Evolutionary conservation across 2,797 vertebrate species (phyloP).

Genomic region (Miichthys miiuy): DNA sequence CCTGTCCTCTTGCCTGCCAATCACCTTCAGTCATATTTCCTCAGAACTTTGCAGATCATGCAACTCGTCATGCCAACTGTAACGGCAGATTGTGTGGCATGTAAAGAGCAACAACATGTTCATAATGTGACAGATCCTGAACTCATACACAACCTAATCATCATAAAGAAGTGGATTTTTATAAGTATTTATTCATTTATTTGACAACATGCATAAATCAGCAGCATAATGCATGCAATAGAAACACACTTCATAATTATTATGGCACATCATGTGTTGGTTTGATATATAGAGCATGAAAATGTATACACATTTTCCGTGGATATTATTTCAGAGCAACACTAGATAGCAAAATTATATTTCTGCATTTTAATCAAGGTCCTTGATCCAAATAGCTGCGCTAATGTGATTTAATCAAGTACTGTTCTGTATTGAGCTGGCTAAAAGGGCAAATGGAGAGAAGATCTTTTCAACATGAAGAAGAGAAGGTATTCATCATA

Average conservation of each 20-base stretch:
- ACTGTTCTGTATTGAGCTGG: slow-evolving; percentile 57
- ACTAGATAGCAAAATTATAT: slow-evolving; percentile 49
- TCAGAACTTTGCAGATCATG: slow-evolving; percentile 25
- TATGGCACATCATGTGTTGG: background rate
- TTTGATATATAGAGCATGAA: background rate
- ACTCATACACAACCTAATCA: background rate
- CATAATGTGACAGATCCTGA: background rate
- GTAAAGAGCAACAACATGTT: background rate
- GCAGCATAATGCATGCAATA: background rate
- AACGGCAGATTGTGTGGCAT: background rate
- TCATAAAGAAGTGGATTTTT: background rate
- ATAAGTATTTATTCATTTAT: background rate
- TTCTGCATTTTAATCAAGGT: slow-evolving; percentile 73
- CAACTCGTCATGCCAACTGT: slow-evolving; percentile 27
- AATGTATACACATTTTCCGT: slow-evolving; percentile 5
- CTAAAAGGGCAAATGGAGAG: slow-evolving; percentile 69
- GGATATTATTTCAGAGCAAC: slow-evolving; percentile 40
- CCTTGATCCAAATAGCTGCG: slow-evolving; percentile 69
- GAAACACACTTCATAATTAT: slow-evolving; percentile 18
- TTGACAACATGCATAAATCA: background rate
- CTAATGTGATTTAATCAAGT: slow-evolving; percentile 79
- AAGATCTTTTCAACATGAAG: slow-evolving; percentile 61
- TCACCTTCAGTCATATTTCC: slow-evolving; percentile 23
- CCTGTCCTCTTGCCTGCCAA: slow-evolving; percentile 18
- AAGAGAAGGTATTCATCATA: slow-evolving; percentile 69